Percentiles rank a stretch among this genome's conserved stretches.
These are phyloP conservation scores for Charanyca ferruginea DNA, from an alignment of 2,888 invertebrate genomes.

Conservation along the genomic window DNA sequence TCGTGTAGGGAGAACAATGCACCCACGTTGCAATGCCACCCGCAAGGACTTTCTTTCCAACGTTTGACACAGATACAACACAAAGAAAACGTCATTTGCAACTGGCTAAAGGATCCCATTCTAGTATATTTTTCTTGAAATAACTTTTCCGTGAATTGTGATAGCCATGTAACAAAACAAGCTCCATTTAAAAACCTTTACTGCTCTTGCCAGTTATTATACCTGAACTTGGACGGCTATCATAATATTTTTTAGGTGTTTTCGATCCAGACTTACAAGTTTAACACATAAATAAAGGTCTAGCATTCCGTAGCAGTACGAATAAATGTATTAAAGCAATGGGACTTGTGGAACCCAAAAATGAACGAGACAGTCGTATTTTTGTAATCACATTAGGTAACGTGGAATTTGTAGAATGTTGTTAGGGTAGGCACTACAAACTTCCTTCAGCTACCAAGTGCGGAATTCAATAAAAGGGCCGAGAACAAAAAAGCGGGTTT, in stretches of 20 bases:
- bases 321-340: conserved; percentile 62
- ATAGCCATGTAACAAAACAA: conserved; percentile 47
- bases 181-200: conserved; percentile 40
- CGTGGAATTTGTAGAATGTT: conserved; percentile 79
- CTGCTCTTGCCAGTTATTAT: conserved; percentile 42
- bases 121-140: conserved; percentile 64
- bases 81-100: conserved; percentile 83
- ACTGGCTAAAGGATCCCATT: conserved; percentile 62
- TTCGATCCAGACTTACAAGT: conserved; percentile 48
- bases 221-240: conserved; percentile 27
- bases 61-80: conserved; percentile 81
- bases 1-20: conserved; percentile 79
- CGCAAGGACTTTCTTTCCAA: conserved; percentile 82
- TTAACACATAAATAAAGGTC: conserved; percentile 49
- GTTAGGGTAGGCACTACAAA: conserved; percentile 79
- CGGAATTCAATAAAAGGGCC: conserved; percentile 88
- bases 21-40: conserved; percentile 79
- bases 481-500: conserved; percentile 77
- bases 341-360: conserved; percentile 65
- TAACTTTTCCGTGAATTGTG: conserved; percentile 41
- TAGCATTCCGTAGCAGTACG: conserved; percentile 21
- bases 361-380: conserved; percentile 68
- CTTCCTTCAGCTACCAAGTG: conserved; percentile 78
- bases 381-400: conserved; percentile 77
- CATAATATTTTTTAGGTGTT: conserved; percentile 54